Conservation (phyloP, 2,113 vertebrate species). For the Ranitomeya imitator region DNA sequence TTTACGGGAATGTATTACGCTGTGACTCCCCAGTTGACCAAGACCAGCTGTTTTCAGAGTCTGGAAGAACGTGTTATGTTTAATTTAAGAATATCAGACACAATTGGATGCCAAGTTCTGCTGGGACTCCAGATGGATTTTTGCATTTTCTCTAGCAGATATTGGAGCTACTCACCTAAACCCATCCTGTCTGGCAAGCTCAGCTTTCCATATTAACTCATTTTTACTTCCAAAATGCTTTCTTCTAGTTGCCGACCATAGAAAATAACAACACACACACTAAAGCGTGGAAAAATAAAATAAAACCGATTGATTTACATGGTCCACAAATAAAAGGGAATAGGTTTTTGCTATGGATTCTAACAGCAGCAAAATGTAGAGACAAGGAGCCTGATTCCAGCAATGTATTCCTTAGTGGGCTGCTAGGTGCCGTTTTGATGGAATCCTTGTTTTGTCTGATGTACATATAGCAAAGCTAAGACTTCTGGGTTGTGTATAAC, state of each 20-base stretch:
- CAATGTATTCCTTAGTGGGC: no score
- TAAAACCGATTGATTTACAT: not conserved
- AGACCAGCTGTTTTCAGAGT: slow-evolving; percentile 65
- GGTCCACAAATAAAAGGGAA: not conserved
- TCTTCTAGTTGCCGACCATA: not conserved
- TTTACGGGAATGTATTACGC: slow-evolving; percentile 31
- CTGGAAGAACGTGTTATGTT: slow-evolving; percentile 40
- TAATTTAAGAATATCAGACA: slow-evolving; percentile 21
- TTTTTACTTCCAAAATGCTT: not conserved
- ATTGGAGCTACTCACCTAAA: not conserved
- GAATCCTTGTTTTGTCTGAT: no score
- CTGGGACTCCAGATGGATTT: slow-evolving; percentile 44
- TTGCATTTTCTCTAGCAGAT: not conserved
- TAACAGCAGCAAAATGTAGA: no score
- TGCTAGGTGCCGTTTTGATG: no score
- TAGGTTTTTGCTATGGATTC: no score
- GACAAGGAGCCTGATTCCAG: no score
- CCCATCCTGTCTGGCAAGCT: not conserved
- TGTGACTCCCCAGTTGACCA: slow-evolving; percentile 25
- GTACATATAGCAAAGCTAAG: no score
- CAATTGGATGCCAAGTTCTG: slow-evolving; percentile 4
- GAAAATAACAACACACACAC: not conserved
- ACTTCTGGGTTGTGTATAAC: no score
- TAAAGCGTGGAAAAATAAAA: not conserved
- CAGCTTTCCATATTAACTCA: not conserved